Percentiles rank a stretch among this genome's conserved stretches.
Conservation (phyloP, 1,140 invertebrate genomes). For the Arctopsyche grandis region DNA sequence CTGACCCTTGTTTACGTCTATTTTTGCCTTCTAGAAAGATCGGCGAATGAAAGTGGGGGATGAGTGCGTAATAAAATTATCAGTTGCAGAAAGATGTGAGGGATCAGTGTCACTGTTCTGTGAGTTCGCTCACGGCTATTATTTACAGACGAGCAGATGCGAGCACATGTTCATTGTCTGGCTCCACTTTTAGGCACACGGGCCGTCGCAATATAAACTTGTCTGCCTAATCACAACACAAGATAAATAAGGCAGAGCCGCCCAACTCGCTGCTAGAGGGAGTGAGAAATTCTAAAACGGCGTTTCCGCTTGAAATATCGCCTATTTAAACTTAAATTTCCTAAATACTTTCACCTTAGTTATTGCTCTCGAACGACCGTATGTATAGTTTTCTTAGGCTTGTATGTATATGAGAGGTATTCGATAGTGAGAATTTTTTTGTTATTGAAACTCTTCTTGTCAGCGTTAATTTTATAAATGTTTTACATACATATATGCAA, state of each 20-base stretch:
- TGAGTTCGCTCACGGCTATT: not conserved
- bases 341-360: conserved; percentile 13
- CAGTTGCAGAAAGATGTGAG: no score
- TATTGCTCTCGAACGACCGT: not conserved
- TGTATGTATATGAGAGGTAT: no score
- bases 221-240: conserved; percentile 48
- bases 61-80: no score
- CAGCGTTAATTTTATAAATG: no score
- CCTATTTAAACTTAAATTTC: conserved; percentile 1
- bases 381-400: no score
- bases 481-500: no score
- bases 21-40: no score
- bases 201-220: conserved; percentile 42
- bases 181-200: no score
- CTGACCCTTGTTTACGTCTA: no score
- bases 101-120: not conserved
- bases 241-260: conserved; percentile 41
- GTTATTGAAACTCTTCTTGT: no score
- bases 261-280: not conserved
- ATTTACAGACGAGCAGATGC: conserved; percentile 30
- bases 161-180: conserved; percentile 47
- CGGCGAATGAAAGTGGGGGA: no score
- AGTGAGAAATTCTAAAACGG: conserved; percentile 3
- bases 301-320: not conserved
- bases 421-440: no score